A percentile compares a stretch with the other conserved stretches of the same genome.
These are phyloP conservation scores for Tupaia chinensis DNA, from an alignment of 2,113 vertebrate genomes.

Conservation along the genomic window DNA sequence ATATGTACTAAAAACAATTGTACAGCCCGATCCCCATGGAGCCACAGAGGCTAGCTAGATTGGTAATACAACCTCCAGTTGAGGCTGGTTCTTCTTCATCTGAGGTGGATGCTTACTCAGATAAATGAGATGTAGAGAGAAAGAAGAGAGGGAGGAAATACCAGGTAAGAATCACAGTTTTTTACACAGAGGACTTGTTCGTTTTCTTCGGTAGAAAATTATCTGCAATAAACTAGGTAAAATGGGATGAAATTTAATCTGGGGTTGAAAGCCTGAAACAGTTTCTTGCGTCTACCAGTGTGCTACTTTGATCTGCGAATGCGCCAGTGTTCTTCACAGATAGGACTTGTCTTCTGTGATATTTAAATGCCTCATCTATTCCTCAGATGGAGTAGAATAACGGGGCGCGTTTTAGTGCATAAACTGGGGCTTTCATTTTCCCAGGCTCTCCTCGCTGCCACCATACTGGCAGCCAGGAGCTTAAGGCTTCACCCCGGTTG, in stretches of 20 bases:
- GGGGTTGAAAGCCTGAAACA: not conserved
- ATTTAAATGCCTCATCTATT: slow-evolving; percentile 22
- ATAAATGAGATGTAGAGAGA: not conserved
- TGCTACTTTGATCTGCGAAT: not conserved
- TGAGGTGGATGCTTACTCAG: not conserved
- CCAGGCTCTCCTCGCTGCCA: not conserved
- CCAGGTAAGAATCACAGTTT: slow-evolving; percentile 2
- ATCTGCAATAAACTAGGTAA: slow-evolving; percentile 40
- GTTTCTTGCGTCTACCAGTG: not conserved
- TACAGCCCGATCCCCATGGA: not conserved
- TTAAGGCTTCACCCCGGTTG: not conserved
- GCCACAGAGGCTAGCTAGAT: not conserved
- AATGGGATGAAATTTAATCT: slow-evolving; percentile 46
- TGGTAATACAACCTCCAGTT: not conserved
- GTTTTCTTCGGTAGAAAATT: not conserved
- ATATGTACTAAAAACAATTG: not conserved
- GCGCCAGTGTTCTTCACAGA: not conserved
- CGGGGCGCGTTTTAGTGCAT: slow-evolving; percentile 18
- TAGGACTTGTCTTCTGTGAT: not conserved
- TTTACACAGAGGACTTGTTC: not conserved
- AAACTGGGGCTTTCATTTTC: not conserved
- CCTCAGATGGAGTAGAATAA: not conserved
- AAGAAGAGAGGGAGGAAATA: not conserved
- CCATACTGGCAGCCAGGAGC: not conserved
- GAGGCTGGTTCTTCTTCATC: not conserved